Base-by-base conservation (phyloP, 2,113 vertebrate genomes). In the Leiothrix lutea region DNA sequence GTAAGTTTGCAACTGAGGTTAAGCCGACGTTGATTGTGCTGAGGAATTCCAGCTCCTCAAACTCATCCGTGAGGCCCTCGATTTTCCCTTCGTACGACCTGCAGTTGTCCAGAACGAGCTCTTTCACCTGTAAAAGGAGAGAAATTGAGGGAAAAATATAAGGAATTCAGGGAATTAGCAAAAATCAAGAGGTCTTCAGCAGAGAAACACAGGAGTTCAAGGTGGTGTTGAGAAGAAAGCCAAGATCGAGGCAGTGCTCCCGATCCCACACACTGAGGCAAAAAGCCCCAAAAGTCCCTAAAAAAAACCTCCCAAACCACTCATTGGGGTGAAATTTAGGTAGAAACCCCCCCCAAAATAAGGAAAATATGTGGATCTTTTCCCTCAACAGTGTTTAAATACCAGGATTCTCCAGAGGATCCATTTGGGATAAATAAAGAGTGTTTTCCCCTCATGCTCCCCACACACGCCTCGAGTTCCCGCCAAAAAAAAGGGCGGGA, bases 1-100 rank as follows among this genome's bases (percentile, higher is more conserved):
- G 99, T 98, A 99, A 97, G 98, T 99, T 99, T 83, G 98, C 98
- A 15, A 99, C 98, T 88, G 99, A 99, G 87, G 98, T 98, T 97
- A 99, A 98, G 96, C 99, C 99, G 66, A 99, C 99, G 22, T 99
- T 99, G 98, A 99, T 99, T 98, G 99, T 99, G 98, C 99, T 99
- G 97, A 99, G 97, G 97, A 99, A 99, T 96, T 99, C 99, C 98
- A 99, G 98, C 98, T 99, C 99, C 96, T 99, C 98, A 85, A 99
- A 99, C 83, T 99, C 99, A 95, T 99, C 99, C 90, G 99, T 99
- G 83, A 99, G 98, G 86, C 99, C 99, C 93, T 99, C 98, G 4
- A 99, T 99, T 98, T 99, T 99, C 88, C 99, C 99, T 97, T 99
- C 99, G 23, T 98, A 98, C 28, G 99, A 99, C 96, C 99, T 98